Percentiles rank a stretch among this genome's conserved stretches.
Conservation (phyloP, 2,888 invertebrate genomes). For the Hypercompe scribonia region DNA sequence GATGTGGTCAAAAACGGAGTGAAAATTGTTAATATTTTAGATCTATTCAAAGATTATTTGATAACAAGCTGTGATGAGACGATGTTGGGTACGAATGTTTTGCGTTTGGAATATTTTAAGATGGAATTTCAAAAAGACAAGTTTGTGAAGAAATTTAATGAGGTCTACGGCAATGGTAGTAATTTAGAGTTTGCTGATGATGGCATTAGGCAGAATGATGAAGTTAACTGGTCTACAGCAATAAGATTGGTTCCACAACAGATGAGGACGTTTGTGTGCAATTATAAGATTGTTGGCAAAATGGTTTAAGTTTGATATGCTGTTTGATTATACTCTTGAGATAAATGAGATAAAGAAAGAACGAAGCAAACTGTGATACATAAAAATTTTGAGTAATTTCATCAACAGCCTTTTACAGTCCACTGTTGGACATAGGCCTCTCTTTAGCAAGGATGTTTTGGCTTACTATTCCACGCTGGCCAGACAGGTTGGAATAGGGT, state of each 20-base stretch:
- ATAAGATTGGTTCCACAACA: conserved; percentile 89
- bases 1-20: conserved; percentile 85
- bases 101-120: conserved; percentile 83
- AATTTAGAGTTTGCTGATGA: conserved; percentile 47
- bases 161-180: conserved; percentile 54
- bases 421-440: too few species aligned
- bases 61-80: conserved; percentile 87
- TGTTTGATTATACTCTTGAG: background rate
- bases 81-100: conserved; percentile 89
- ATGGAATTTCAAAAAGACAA: conserved; percentile 80
- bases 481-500: too few species aligned
- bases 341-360: too few species aligned
- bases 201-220: conserved; percentile 28
- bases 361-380: too few species aligned
- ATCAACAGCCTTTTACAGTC: too few species aligned
- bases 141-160: conserved; percentile 65
- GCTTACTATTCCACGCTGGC: too few species aligned
- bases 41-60: conserved; percentile 86
- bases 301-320: background rate
- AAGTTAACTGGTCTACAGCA: conserved; percentile 55
- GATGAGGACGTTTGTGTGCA: conserved; percentile 89
- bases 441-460: too few species aligned
- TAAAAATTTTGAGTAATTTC: too few species aligned
- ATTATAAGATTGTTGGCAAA: conserved; percentile 17
- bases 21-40: conserved; percentile 84